Percentiles rank a stretch among this genome's conserved stretches.
Evolutionary conservation across 1,140 invertebrate genomes (phyloP).

Genomic region (Diplogasteroides magnus): DNA sequence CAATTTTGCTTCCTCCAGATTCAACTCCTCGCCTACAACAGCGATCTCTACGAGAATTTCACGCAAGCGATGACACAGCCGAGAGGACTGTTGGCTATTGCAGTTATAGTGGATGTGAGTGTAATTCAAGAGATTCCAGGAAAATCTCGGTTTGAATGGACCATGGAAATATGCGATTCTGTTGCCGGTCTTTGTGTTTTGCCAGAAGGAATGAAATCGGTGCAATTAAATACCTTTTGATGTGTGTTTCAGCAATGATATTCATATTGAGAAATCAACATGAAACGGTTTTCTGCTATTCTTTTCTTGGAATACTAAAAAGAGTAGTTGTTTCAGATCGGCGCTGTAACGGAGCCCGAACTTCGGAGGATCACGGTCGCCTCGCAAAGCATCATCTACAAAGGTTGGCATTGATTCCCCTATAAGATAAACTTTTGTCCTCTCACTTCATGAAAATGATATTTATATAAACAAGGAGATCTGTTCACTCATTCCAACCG

Average conservation of each 20-base stretch:
- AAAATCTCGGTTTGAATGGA: too few relatives aligned
- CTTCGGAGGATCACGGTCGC: constrained; percentile 44
- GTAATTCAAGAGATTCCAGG: background rate
- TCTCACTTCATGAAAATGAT: too few relatives aligned
- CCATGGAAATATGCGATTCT: too few relatives aligned
- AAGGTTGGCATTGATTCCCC: too few relatives aligned
- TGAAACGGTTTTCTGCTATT: too few relatives aligned
- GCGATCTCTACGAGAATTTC: constrained; percentile 92
- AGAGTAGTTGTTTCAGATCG: constrained; percentile 38
- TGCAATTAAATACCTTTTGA: too few relatives aligned
- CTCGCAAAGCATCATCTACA: constrained; percentile 48
- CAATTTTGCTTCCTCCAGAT: too few relatives aligned
- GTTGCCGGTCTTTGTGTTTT: background rate
- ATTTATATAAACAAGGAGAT: background rate
- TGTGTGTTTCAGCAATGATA: too few relatives aligned
- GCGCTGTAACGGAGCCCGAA: constrained; percentile 42
- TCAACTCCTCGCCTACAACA: constrained; percentile 89
- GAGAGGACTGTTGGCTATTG: constrained; percentile 83
- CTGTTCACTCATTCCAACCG: background rate
- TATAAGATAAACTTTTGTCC: too few relatives aligned
- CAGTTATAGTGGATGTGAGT: constrained; percentile 81
- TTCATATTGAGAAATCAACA: too few relatives aligned
- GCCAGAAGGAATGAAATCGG: background rate
- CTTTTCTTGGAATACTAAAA: too few relatives aligned
- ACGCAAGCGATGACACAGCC: constrained; percentile 75